Base-by-base conservation (phyloP, 2,888 invertebrate species). In the Tryphoninae sp. region DNA sequence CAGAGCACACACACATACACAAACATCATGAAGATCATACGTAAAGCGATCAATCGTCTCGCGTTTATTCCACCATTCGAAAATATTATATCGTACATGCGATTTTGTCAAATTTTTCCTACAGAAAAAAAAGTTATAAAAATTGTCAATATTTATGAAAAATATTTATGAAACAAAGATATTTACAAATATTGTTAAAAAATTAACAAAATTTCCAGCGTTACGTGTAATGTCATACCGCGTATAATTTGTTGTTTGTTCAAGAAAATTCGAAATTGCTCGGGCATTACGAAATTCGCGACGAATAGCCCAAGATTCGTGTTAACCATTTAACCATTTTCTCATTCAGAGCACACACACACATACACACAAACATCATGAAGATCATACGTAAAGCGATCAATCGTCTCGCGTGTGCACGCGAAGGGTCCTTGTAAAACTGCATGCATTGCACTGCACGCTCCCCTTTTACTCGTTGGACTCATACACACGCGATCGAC, bases 41-140 rank as follows among this genome's bases (percentile, higher is more conserved):
- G 74, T 78, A 74, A 74, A 79, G 59, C 68, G 73, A 79, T 79
- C 73, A 79, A 74, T 79, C 78, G 61, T 79, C 79, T 73, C 79
- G 79, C 74, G 79, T 79, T 33, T 6, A 33, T 33, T 33, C 33
- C 7, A 33, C 33, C 33, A 33, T 6, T 33, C 33, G 7, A 1
- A 33, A 33, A 33, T 33, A 33, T 33, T 6, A 6, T 26, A 7
- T 33, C 6, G 3, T 33, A 33, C 26, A 26, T 26, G 1, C 33
- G 33, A 33, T 33, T 33, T 33, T 33, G 4, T 33, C 6, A 6
- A 33, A 33, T 0, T 33, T 33, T 33, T 0, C 6, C 33, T 19
- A 19, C 19, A 19, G 6, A 2, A 4, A 33, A 33, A 33, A 33
- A 33, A 3, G 6, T 33, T 33, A 33, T 33, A 6, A 6, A 33